A percentile compares a stretch with the other conserved stretches of the same genome.
phyloP scores from a whole-genome alignment of 2,888 invertebrate species.

The Papilio gigon region DNA sequence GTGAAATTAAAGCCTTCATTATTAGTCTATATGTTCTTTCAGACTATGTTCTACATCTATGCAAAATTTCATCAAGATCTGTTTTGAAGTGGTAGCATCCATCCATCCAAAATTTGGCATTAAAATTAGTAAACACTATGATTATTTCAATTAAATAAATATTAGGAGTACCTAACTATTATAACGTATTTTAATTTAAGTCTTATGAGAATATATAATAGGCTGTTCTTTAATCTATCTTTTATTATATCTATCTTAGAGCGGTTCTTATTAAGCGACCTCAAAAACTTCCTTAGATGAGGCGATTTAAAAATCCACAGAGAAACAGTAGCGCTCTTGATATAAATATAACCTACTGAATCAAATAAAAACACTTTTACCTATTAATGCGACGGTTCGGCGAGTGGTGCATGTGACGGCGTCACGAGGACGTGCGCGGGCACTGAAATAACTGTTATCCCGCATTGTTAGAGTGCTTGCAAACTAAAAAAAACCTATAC shows the following conservation, averaged over 20 bases:
- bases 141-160: background rate
- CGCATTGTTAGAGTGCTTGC: slow-evolving; percentile 16
- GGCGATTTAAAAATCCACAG: background rate
- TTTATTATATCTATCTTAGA: background rate
- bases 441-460: slow-evolving; percentile 10
- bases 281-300: background rate
- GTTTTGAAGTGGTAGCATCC: no score
- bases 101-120: no score
- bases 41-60: no score
- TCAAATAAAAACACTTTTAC: slow-evolving; percentile 2
- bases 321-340: background rate
- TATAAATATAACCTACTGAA: slow-evolving; percentile 8
- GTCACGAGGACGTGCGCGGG: background rate
- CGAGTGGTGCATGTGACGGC: slow-evolving; percentile 9
- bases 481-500: slow-evolving; percentile 2
- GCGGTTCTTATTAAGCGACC: background rate
- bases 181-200: slow-evolving; percentile 7
- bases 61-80: no score
- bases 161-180: slow-evolving; percentile 13
- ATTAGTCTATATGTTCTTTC: no score
- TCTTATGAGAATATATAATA: slow-evolving; percentile 14
- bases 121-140: background rate
- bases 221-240: slow-evolving; percentile 1
- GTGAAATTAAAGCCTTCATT: no score
- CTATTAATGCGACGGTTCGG: slow-evolving; percentile 11